Evolutionary conservation across 2,797 vertebrate species (phyloP), one percentile per base, ranked within the genome.

Genomic region (Pseudochirops corinnae): DNA sequence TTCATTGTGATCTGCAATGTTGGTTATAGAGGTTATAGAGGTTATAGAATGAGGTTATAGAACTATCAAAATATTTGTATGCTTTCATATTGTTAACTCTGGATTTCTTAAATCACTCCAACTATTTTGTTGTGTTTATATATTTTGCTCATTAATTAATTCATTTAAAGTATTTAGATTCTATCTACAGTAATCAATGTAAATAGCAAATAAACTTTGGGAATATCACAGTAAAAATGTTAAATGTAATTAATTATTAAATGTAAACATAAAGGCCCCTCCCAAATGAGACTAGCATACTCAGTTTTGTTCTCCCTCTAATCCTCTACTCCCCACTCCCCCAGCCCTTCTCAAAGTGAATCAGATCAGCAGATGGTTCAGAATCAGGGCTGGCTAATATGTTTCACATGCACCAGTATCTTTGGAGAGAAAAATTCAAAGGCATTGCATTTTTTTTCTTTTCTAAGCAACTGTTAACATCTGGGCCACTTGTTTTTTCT

Each of bases 311-410:
- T 67, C 33, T 67, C 1, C 31, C 62, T 6, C 18, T n/a, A 14
- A 16, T 33, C 0, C 55, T 6, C 28, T 4, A 4, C 5, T 3
- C 0, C 29, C 31, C n/a, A 4, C 62, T 67, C 52, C 46, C 1
- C 53, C 0, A 0, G 6, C 10, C 26, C 52, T 55, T 33, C 0
- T 33, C 0, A 21, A 5, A 0, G 1, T 2, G 16, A 52, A 24
- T 4, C 39, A 12, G 29, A 12, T n/a, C 1, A 0, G 5, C 0
- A 1, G 0, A 0, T 5, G 33, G 29, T 56, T 90, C 13, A 2
- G 31, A 87, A 50, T 16, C 29, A 52, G 0, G 7, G 29, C 46
- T 28, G 14, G 9, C 24, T 5, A 0, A 50, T 16, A 0, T 14
- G 3, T 46, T 90, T 55, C 26, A 87, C 13, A 57, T 33, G 55